Evolutionary conservation across 2,888 invertebrate genomes (phyloP), one percentile per base, ranked within the genome.

Genomic region (Neelides folsomi): DNA sequence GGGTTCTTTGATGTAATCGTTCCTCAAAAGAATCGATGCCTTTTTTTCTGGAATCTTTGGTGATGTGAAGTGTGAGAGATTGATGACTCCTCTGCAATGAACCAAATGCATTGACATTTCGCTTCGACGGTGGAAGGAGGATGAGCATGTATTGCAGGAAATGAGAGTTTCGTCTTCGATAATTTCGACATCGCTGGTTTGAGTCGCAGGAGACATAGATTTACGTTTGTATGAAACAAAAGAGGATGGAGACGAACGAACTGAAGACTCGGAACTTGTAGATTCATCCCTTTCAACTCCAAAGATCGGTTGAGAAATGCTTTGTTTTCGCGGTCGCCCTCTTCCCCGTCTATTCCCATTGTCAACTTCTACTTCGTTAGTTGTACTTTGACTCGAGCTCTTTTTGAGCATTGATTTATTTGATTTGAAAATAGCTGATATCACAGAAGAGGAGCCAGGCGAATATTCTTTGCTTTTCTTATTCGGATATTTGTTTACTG

Each of bases 91-190:
- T 42, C 42, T 2, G 27, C 62, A 62, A 36, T 49, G 3, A 2
- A 51, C 53, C 10, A 57, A 47, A 49, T 63, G 63, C 38, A 51
- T 42, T 1, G 58, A 53, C 58, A 60, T 53, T 46, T 63, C 63
- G 42, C 53, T 47, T 40, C 50, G 54, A n/a, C 59, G 56, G 10
- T 34, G 20, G 34, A 60, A 62, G 39, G 52, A 51, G 16, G 51
- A 39, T 27, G 52, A 56, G 49, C 62, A 62, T 34, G 51, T 53
- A 6, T 16, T 46, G 41, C 62, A 61, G 1, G 51, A 47, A 16
- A 54, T 48, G 7, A 16, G 19, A 4, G 20, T n/a, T 13, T 15
- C 8, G 10, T 19, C 13, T 39, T n/a, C 39, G 4, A 15, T 39
- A n/a, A n/a, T 5, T 39, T n/a, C 39, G 4, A 15, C 8, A 8